These are phyloP conservation scores for Macroglossus sobrinus DNA, from an alignment of 2,113 vertebrate genomes.

Conservation along the genomic window DNA sequence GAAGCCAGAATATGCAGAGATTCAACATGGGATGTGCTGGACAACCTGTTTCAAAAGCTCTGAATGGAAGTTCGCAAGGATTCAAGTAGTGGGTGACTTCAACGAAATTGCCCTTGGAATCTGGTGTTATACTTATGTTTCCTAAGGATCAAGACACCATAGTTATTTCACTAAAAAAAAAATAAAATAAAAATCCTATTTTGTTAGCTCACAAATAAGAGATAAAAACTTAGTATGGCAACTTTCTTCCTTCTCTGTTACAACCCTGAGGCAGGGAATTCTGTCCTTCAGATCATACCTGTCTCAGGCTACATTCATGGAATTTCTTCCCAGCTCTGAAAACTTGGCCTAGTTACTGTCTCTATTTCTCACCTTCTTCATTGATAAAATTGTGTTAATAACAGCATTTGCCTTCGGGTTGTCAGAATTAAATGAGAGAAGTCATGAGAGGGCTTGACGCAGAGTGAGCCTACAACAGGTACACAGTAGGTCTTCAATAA, in stretches of 20 bases:
- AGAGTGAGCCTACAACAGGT: not conserved
- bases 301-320: accelerated
- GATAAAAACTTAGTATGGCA: not conserved
- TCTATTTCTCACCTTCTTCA: not conserved
- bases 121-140: not conserved
- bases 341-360: not conserved
- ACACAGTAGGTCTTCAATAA: not conserved
- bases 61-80: not conserved
- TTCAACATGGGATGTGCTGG: not conserved
- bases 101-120: not conserved
- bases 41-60: conserved; percentile 30
- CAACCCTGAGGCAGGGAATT: not conserved
- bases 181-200: not conserved
- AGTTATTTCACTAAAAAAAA: conserved; percentile 19
- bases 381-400: not conserved
- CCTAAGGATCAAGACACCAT: conserved; percentile 8
- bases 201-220: not conserved
- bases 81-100: conserved; percentile 23
- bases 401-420: not conserved
- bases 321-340: not conserved
- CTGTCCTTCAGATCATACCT: not conserved
- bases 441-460: not conserved
- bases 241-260: not conserved
- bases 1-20: conserved; percentile 34
- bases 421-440: not conserved